Evolutionary conservation across 2,888 invertebrate species (phyloP).

Genomic region (Leucania comma): DNA sequence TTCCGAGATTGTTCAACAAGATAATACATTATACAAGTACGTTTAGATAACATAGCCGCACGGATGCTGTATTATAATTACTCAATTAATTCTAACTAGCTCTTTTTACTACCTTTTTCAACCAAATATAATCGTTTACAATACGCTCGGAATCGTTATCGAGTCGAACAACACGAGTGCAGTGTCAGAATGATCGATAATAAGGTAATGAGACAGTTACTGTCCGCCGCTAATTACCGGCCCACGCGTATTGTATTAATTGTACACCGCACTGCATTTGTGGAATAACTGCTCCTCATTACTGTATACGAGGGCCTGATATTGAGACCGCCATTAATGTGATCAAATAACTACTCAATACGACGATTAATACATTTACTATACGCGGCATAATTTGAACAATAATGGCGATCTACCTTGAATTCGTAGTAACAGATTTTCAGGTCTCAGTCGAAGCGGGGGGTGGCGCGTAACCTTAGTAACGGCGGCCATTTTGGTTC

Average conservation of each 20-base stretch:
- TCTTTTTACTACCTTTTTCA: too few relatives aligned
- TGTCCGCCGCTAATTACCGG: constrained; percentile 35
- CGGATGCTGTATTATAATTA: too few relatives aligned
- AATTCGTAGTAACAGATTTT: too few relatives aligned
- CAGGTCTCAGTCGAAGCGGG: too few relatives aligned
- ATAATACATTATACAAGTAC: too few relatives aligned
- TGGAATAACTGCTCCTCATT: constrained; percentile 26
- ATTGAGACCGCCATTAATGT: background rate
- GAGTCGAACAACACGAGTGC: constrained; percentile 9
- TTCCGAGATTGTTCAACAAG: too few relatives aligned
- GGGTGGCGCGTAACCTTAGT: too few relatives aligned
- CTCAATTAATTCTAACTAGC: too few relatives aligned
- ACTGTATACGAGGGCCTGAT: background rate
- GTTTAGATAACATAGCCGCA: too few relatives aligned
- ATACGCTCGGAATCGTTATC: constrained; percentile 4
- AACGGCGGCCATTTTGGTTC: too few relatives aligned
- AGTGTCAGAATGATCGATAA: constrained; percentile 34
- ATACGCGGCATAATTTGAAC: too few relatives aligned
- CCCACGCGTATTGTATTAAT: constrained; percentile 32
- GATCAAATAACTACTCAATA: background rate
- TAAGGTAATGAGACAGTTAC: constrained; percentile 26
- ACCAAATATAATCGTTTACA: background rate
- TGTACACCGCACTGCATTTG: constrained; percentile 23
- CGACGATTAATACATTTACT: background rate
- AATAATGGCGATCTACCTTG: too few relatives aligned